Conservation (phyloP, 2,113 vertebrate genomes). For the Echinops telfairi region DNA sequence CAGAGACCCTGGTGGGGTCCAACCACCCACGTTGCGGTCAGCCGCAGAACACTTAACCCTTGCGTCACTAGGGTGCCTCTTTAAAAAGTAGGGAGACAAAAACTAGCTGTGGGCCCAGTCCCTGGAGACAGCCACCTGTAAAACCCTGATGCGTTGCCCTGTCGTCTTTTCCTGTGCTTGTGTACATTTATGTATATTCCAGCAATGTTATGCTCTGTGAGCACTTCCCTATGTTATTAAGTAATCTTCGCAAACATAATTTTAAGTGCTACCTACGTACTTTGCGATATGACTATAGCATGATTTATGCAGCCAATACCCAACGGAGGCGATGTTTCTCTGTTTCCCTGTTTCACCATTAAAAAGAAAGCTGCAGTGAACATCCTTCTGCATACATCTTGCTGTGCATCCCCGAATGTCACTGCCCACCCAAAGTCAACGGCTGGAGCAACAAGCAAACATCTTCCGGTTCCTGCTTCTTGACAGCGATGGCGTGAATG, state of each 20-base stretch:
- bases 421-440: constrained; percentile 44
- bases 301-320: constrained; percentile 27
- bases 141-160: neutral
- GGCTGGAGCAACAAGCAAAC: neutral
- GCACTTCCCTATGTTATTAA: constrained; percentile 55
- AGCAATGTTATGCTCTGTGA: constrained; percentile 24
- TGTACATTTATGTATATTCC: constrained; percentile 21
- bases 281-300: constrained; percentile 19
- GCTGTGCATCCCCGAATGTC: constrained; percentile 6
- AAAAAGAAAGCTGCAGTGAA: constrained; percentile 21
- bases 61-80: neutral
- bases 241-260: constrained; percentile 41
- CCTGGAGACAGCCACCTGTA: neutral
- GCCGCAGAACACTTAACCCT: neutral
- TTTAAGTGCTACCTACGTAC: constrained; percentile 25
- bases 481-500: neutral
- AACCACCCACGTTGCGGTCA: neutral
- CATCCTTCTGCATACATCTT: constrained; percentile 35
- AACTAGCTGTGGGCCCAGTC: neutral
- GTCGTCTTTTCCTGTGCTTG: neutral
- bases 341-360: constrained; percentile 14
- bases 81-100: neutral
- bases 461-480: neutral
- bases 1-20: neutral
- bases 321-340: neutral